Percentiles rank a stretch among this genome's conserved stretches.
Conservation (phyloP, 2,888 invertebrate genomes). For the Tipula confusa region DNA sequence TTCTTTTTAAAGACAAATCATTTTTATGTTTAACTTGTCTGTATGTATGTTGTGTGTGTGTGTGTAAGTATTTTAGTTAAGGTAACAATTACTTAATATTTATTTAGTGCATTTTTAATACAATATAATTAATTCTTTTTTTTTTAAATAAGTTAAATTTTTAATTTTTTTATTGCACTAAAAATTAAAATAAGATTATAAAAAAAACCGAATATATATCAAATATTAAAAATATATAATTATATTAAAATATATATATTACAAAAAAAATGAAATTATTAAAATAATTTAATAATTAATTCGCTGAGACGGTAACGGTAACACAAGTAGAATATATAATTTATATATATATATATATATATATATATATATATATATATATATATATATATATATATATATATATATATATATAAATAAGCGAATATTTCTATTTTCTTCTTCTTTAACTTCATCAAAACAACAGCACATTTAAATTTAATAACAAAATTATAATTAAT, state of each 20-base stretch:
- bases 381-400: neutral
- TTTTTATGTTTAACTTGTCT: neutral
- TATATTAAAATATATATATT: constrained; percentile 1
- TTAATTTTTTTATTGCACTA: constrained; percentile 29
- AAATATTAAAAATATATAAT: neutral
- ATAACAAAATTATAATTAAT: constrained; percentile 25
- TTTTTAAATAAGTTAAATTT: constrained; percentile 25
- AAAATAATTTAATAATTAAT: constrained; percentile 16
- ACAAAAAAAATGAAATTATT: neutral
- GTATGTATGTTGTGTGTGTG: neutral
- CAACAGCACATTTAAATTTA: constrained; percentile 8
- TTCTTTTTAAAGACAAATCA: neutral
- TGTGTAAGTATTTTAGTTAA: neutral
- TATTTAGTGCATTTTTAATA: constrained; percentile 20
- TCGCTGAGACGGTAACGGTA: constrained; percentile 29
- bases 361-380: neutral
- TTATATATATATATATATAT: neutral
- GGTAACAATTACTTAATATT: constrained; percentile 15
- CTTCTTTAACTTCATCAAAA: neutral
- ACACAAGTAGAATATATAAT: neutral
- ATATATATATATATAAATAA: neutral
- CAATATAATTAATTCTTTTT: neutral
- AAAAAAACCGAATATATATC: neutral
- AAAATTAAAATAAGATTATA: neutral
- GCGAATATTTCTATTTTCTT: neutral